phyloP scores from a whole-genome alignment of 2,113 vertebrate species.

The Paracanthobrama guichenoti region DNA sequence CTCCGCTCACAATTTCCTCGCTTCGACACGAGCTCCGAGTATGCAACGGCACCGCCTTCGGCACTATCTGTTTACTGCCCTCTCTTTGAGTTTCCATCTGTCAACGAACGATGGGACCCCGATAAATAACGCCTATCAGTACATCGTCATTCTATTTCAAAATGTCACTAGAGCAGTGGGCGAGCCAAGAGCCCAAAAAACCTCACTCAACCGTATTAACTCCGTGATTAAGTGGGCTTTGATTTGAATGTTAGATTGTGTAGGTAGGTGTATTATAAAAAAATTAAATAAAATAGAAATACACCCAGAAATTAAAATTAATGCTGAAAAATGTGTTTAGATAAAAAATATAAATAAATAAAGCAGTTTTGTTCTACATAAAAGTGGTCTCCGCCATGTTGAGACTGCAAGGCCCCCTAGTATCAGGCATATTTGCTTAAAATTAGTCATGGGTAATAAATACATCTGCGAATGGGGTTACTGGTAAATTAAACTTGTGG shows the following conservation, averaged over 20 bases:
- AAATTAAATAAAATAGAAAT: neutral
- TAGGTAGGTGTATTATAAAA: neutral
- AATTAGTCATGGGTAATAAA: neutral
- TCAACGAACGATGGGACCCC: slow-evolving; percentile 33
- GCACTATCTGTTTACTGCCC: slow-evolving; percentile 23
- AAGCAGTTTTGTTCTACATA: neutral
- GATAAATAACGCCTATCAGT: slow-evolving; percentile 46
- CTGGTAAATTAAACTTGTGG: neutral
- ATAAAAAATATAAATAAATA: neutral
- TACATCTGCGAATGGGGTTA: neutral
- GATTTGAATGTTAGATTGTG: neutral
- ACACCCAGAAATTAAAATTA: neutral
- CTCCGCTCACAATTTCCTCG: neutral
- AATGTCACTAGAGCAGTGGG: slow-evolving; percentile 5
- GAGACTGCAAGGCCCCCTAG: neutral
- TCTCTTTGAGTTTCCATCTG: slow-evolving; percentile 42
- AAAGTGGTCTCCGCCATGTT: neutral
- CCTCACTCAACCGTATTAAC: neutral
- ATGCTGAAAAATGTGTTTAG: neutral
- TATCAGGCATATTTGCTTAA: neutral
- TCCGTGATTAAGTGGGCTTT: neutral
- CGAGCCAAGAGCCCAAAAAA: neutral
- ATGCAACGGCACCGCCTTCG: slow-evolving; percentile 23
- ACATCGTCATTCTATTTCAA: slow-evolving; percentile 38
- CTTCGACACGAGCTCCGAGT: neutral